phyloP scores from a whole-genome alignment of 2,888 invertebrate species.

The Atethmia centrago region DNA sequence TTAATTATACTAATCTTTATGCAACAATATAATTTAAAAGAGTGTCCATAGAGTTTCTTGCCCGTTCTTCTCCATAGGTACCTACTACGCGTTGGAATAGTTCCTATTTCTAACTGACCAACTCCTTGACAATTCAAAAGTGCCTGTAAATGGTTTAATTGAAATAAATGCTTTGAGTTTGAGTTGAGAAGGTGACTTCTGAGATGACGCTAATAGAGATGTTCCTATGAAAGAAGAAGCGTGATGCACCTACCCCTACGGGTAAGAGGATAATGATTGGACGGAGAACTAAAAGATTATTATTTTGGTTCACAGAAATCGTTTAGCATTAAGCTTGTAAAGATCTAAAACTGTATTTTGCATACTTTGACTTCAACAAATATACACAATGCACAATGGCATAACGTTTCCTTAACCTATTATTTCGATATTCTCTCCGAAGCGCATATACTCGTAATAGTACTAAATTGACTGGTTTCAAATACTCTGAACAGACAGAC shows the following conservation, averaged over 20 bases:
- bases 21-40: too few relatives aligned
- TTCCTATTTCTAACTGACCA: too few relatives aligned
- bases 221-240: background rate
- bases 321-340: background rate
- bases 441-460: slow-evolving; percentile 48
- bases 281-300: background rate
- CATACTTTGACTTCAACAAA: slow-evolving; percentile 1
- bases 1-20: too few relatives aligned
- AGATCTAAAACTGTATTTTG: too few relatives aligned
- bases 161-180: too few relatives aligned
- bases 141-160: too few relatives aligned
- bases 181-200: too few relatives aligned
- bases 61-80: too few relatives aligned
- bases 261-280: background rate
- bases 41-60: too few relatives aligned
- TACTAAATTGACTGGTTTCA: slow-evolving; percentile 41
- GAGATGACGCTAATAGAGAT: background rate
- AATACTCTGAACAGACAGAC: slow-evolving; percentile 22
- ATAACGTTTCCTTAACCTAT: slow-evolving; percentile 33
- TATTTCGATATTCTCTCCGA: slow-evolving; percentile 33
- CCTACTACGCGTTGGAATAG: too few relatives aligned
- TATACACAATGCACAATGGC: slow-evolving; percentile 21
- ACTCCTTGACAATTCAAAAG: too few relatives aligned
- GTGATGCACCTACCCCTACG: background rate
- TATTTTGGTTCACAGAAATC: background rate